Conservation (phyloP, 2,888 invertebrate species). For the Cryptophagus acutangulus region DNA sequence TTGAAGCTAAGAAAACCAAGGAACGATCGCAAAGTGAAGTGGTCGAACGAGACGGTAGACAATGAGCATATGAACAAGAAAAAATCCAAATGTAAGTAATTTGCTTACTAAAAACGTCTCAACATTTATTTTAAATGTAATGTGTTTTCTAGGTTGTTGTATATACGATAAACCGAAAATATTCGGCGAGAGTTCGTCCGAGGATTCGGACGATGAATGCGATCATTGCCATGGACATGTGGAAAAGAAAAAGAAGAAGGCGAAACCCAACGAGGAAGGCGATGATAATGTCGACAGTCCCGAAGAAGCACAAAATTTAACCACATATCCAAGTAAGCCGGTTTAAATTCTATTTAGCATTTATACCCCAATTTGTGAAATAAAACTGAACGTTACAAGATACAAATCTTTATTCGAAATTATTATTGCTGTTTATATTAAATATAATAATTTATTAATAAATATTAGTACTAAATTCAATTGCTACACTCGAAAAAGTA, state of each 20-base stretch:
- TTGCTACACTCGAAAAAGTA: too few species aligned
- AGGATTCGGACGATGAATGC: conserved; percentile 70
- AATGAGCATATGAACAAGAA: conserved; percentile 93
- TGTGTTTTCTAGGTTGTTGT: conserved; percentile 59
- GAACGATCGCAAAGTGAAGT: conserved; percentile 75
- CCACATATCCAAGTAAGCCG: conserved; percentile 5
- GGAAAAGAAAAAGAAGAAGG: conserved; percentile 51
- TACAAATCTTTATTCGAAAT: too few species aligned
- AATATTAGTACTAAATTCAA: too few species aligned
- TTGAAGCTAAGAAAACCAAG: conserved; percentile 66
- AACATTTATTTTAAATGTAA: conserved; percentile 1
- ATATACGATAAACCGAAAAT: conserved; percentile 85
- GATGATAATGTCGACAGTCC: neutral
- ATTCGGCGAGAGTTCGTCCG: conserved; percentile 85
- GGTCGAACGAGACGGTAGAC: conserved; percentile 88
- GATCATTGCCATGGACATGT: conserved; percentile 83
- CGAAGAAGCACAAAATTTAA: neutral
- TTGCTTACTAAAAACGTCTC: too few species aligned
- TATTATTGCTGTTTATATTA: too few species aligned
- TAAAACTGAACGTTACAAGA: too few species aligned
- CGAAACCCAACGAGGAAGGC: conserved; percentile 3
- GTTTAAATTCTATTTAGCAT: neutral
- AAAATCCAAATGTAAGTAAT: conserved; percentile 94
- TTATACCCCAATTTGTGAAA: too few species aligned
- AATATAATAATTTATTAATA: too few species aligned